Evolutionary conservation across 2,888 invertebrate species (phyloP).

Genomic region (Operophtera brumata): DNA sequence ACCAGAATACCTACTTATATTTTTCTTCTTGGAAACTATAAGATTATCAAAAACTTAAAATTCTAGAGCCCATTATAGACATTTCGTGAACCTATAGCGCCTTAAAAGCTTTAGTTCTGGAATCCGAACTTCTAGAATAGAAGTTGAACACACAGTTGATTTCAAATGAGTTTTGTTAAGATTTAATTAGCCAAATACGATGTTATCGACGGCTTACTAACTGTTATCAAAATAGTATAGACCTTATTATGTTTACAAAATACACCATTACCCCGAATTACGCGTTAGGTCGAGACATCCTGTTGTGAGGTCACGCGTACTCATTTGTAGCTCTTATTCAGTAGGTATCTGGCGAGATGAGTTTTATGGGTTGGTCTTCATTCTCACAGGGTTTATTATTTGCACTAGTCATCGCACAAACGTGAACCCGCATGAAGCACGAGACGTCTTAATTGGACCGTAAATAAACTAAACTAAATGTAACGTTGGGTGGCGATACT

Average conservation of each 20-base stretch:
- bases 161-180: slow-evolving; percentile 53
- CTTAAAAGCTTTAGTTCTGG: too few species aligned
- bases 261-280: slow-evolving; percentile 30
- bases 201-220: slow-evolving; percentile 60
- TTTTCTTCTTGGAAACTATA: too few species aligned
- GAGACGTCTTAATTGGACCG: slow-evolving; percentile 69
- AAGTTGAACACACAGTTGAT: too few species aligned
- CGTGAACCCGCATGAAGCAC: slow-evolving; percentile 65
- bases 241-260: slow-evolving; percentile 44
- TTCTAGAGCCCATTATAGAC: too few species aligned
- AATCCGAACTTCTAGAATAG: too few species aligned
- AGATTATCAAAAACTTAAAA: too few species aligned
- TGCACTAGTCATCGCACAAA: slow-evolving; percentile 31
- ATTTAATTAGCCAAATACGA: slow-evolving; percentile 59
- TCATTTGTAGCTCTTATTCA: background rate
- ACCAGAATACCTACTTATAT: too few species aligned
- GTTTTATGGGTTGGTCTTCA: slow-evolving; percentile 18
- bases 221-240: slow-evolving; percentile 54
- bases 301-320: slow-evolving; percentile 19
- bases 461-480: slow-evolving; percentile 66
- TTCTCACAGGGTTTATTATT: slow-evolving; percentile 30
- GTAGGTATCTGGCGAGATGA: slow-evolving; percentile 11
- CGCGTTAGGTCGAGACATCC: slow-evolving; percentile 27
- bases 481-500: slow-evolving; percentile 63
- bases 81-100: too few species aligned